A percentile compares a stretch with the other conserved stretches of the same genome.
These are phyloP conservation scores for Phragmatobia fuliginosa DNA, from an alignment of 2,888 invertebrate species.

Conservation along the genomic window DNA sequence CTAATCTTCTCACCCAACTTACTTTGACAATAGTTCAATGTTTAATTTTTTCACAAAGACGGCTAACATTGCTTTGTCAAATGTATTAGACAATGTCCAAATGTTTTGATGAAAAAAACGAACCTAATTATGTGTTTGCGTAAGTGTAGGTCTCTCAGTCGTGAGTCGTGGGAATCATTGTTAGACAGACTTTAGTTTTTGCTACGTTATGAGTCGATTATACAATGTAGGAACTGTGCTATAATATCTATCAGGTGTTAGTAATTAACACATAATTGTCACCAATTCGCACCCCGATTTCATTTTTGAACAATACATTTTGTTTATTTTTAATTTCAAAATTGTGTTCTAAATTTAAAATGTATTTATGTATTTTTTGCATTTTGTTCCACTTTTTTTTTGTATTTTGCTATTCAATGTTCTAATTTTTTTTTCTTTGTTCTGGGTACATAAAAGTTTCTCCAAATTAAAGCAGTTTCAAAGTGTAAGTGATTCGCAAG, in stretches of 20 bases:
- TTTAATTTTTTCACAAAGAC: constrained; percentile 59
- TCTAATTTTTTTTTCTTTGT: constrained; percentile 22
- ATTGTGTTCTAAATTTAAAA: neutral
- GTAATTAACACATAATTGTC: constrained; percentile 19
- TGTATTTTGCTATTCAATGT: constrained; percentile 14
- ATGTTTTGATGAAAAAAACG: constrained; percentile 64
- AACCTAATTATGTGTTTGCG: constrained; percentile 77
- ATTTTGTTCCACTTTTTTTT: constrained; percentile 6
- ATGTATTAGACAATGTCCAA: constrained; percentile 70
- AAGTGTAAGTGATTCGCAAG: constrained; percentile 52
- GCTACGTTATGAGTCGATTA: constrained; percentile 67
- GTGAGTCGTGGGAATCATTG: constrained; percentile 61
- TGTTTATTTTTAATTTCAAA: constrained; percentile 10
- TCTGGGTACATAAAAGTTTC: constrained; percentile 38
- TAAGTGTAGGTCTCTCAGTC: constrained; percentile 63
- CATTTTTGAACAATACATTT: constrained; percentile 9
- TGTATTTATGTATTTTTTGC: constrained; percentile 1
- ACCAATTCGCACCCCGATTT: constrained; percentile 12
- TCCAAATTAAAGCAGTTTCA: constrained; percentile 55
- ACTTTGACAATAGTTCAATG: constrained; percentile 57
- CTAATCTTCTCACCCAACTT: constrained; percentile 52
- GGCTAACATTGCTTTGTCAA: constrained; percentile 67
- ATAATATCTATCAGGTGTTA: constrained; percentile 52
- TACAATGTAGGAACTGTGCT: constrained; percentile 71
- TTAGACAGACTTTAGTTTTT: constrained; percentile 56